Evolutionary conservation across 2,797 vertebrate genomes (phyloP), one percentile per base, ranked within the genome.

Genomic region (Serranus cabrilla): DNA sequence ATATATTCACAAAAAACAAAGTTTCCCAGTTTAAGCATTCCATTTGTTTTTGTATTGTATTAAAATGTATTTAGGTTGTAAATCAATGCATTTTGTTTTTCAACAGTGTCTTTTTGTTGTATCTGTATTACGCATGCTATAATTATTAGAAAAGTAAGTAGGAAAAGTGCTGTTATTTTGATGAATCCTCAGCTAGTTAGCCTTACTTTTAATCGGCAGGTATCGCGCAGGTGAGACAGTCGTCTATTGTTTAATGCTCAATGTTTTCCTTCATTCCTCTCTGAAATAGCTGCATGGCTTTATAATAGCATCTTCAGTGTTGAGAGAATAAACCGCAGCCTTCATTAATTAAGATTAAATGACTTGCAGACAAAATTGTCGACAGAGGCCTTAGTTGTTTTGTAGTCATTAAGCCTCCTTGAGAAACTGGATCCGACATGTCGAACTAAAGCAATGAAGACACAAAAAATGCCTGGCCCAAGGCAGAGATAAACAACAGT

Each of bases 271-370:
- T 20, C 50, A 79, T 88, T 80, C 81, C 75, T 51, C 68, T 65
- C 37, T 8, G 34, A 81, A 88, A 84, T 83, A 76, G 62, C 71
- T 81, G 47, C n/a, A 80, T 63, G 81, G 75, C 68, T 81, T 78
- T 56, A 66, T 81, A 81, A 87, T 83, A 76, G 74, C 59, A 39
- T 76, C 71, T 78, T 67, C 68, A 64, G 78, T 55, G 73, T 83
- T 91, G 60, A 84, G 70, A 82, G 72, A 67, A 74, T 79, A 73
- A 87, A 84, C 89, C 80, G 21, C 90, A 90, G 71, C 49, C 62
- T 54, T 82, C 84, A 87, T 92, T 94, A 91, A 92, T 87, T 90
- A 84, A 76, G 67, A 87, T 80, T 84, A 89, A 84, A 83, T 82
- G 82, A 89, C 81, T 86, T 55, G 76, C 52, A 56, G 81, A 89